Evolutionary conservation across 2,888 invertebrate species (phyloP).

Genomic region (Drosophila gaucha): DNA sequence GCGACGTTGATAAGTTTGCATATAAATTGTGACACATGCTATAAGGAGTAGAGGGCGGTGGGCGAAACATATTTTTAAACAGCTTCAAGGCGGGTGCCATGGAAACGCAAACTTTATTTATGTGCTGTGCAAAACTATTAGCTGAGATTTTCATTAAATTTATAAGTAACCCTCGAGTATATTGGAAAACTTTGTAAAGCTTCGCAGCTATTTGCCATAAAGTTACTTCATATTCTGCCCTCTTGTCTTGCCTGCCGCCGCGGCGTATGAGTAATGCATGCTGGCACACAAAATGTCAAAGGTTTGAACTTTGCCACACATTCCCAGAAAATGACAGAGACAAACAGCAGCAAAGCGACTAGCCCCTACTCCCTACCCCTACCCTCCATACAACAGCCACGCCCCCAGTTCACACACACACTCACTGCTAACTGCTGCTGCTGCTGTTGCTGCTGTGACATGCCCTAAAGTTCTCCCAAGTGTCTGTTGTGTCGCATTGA

Average conservation of each 20-base stretch:
- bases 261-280: conserved; percentile 80
- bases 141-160: conserved; percentile 78
- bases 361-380: neutral
- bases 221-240: conserved; percentile 52
- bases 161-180: conserved; percentile 54
- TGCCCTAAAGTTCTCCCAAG: conserved; percentile 79
- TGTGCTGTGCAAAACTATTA: conserved; percentile 70
- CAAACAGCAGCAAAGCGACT: conserved; percentile 43
- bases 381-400: conserved; percentile 18
- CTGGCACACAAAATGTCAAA: conserved; percentile 72
- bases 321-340: conserved; percentile 56
- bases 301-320: conserved; percentile 79
- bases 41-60: conserved; percentile 1
- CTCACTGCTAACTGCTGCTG: conserved; percentile 16
- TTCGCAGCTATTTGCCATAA: conserved; percentile 50
- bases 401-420: conserved; percentile 26
- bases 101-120: conserved; percentile 60
- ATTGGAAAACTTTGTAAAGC: conserved; percentile 70
- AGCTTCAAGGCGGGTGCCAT: conserved; percentile 15
- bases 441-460: conserved; percentile 62
- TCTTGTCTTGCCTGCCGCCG: conserved; percentile 23
- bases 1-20: conserved; percentile 80
- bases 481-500: conserved; percentile 79
- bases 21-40: conserved; percentile 76
- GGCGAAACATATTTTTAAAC: conserved; percentile 35